Conservation (phyloP, 2,888 invertebrate genomes). For the Drosophila seclusa region DNA sequence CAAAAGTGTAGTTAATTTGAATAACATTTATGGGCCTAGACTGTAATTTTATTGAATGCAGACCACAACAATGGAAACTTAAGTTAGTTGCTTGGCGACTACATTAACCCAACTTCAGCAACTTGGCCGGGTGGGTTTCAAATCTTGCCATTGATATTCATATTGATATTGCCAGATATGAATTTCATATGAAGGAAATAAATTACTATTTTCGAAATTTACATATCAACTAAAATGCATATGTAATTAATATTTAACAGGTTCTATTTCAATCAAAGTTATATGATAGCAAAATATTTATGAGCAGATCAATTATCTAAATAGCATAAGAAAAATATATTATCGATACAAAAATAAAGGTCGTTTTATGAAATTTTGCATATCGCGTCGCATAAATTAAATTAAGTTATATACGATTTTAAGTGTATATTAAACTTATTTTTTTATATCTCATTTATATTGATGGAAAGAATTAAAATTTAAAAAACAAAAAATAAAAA, state of each 20-base stretch:
- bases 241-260: neutral
- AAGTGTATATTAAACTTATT: neutral
- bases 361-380: too few relatives aligned
- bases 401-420: neutral
- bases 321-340: neutral
- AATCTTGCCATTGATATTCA: neutral
- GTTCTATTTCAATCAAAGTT: neutral
- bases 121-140: neutral
- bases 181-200: neutral
- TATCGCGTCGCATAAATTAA: neutral
- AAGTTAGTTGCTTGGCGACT: conserved; percentile 24
- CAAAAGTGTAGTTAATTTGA: conserved; percentile 46
- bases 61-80: conserved; percentile 23
- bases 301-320: neutral
- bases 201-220: neutral
- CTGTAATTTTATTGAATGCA: conserved; percentile 29
- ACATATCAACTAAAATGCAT: neutral
- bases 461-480: accelerated
- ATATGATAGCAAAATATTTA: neutral
- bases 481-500: neutral
- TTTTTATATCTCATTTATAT: neutral
- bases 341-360: neutral
- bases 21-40: conserved; percentile 41
- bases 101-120: neutral
- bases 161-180: neutral